These are phyloP conservation scores for Cinara cedri DNA, from an alignment of 2,888 invertebrate genomes.

Conservation along the genomic window DNA sequence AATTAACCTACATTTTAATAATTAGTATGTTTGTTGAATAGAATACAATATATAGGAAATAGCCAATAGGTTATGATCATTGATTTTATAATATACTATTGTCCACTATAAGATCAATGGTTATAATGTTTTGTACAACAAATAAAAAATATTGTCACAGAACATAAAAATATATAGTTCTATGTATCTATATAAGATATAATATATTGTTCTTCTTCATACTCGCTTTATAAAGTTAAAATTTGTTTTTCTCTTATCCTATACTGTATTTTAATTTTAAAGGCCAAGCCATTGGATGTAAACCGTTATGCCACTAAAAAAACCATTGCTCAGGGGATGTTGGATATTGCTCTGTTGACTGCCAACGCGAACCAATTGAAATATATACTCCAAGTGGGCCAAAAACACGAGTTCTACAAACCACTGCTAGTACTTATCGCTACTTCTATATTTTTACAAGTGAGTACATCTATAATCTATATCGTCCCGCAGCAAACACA, in stretches of 20 bases:
- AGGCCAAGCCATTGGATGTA: conserved; percentile 74
- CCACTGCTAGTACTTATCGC: conserved; percentile 80
- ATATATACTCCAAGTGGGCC: conserved; percentile 83
- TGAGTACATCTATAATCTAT: conserved; percentile 62
- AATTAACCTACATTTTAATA: no score
- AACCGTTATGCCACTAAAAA: conserved; percentile 92
- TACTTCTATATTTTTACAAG: conserved; percentile 84
- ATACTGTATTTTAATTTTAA: conserved; percentile 59
- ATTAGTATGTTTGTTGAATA: no score
- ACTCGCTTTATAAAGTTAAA: not conserved
- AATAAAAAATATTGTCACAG: no score
- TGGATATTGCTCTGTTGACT: conserved; percentile 85
- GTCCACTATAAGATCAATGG: no score
- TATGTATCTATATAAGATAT: no score
- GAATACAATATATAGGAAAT: no score
- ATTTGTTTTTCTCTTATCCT: not conserved
- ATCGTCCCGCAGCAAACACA: no score
- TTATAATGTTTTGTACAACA: no score
- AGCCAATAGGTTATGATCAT: no score
- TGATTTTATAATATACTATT: no score
- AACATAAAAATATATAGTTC: no score
- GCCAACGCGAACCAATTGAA: conserved; percentile 89
- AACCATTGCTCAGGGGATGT: conserved; percentile 88
- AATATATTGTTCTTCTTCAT: not conserved
- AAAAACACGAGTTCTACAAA: conserved; percentile 84